Percentiles rank a stretch among this genome's conserved stretches.
Conservation (phyloP, 2,888 invertebrate genomes). For the Pachymerium ferrugineum region DNA sequence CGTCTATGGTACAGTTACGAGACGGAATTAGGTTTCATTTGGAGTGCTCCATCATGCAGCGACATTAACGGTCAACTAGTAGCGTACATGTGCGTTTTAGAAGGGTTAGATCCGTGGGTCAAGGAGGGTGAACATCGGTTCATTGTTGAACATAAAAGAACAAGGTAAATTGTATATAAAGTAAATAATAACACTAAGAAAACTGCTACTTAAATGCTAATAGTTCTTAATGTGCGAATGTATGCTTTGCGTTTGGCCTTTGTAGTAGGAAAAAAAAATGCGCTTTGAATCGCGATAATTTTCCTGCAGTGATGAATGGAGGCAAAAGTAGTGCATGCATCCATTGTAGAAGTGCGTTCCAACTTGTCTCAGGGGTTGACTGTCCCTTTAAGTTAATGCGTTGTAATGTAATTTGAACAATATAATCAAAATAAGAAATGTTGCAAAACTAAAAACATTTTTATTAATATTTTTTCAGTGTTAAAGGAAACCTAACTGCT, state of each 20-base stretch:
- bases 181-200: too few species aligned
- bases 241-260: neutral
- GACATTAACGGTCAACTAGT: neutral
- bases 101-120: conserved; percentile 29
- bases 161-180: conserved; percentile 12
- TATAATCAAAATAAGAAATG: too few species aligned
- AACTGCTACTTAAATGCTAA: too few species aligned
- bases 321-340: too few species aligned
- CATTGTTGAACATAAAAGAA: conserved; percentile 29
- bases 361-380: too few species aligned
- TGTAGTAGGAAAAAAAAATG: too few species aligned
- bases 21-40: conserved; percentile 29
- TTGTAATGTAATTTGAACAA: too few species aligned
- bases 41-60: conserved; percentile 17
- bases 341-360: too few species aligned
- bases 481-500: conserved; percentile 23
- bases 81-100: conserved; percentile 27
- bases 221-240: too few species aligned
- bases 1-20: conserved; percentile 24
- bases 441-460: neutral
- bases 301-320: too few species aligned
- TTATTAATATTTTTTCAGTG: conserved; percentile 16
- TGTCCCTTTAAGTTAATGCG: too few species aligned
- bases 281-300: too few species aligned
- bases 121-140: neutral